These are phyloP conservation scores for Bruchidius siliquastri DNA, from an alignment of 2,888 invertebrate species.

Conservation along the genomic window DNA sequence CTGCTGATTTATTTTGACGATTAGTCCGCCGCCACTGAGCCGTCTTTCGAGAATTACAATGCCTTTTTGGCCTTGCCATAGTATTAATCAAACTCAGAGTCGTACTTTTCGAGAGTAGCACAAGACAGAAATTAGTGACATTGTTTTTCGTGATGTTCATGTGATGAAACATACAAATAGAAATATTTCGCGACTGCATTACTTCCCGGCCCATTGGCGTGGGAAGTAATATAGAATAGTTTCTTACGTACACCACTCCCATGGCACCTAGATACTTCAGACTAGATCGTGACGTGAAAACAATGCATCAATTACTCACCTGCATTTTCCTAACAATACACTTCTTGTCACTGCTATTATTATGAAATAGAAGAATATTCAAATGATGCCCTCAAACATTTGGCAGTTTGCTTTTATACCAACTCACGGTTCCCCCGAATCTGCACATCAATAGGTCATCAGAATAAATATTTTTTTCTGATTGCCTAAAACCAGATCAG, in stretches of 20 bases:
- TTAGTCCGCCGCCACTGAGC: too few relatives aligned
- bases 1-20: too few relatives aligned
- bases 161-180: too few relatives aligned
- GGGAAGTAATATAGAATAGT: background rate
- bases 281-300: background rate
- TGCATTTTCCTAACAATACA: background rate
- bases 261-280: background rate
- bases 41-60: too few relatives aligned
- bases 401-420: slow-evolving; percentile 1
- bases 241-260: background rate
- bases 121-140: too few relatives aligned
- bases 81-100: too few relatives aligned
- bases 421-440: background rate
- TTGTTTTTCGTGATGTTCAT: too few relatives aligned
- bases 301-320: background rate
- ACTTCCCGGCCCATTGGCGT: too few relatives aligned
- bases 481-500: background rate
- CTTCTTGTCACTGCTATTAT: background rate
- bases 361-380: background rate
- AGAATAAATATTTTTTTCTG: background rate
- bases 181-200: too few relatives aligned
- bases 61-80: too few relatives aligned
- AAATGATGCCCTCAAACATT: slow-evolving; percentile 1
- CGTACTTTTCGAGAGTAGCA: too few relatives aligned
- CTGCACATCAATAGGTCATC: background rate